Conservation (phyloP, 2,797 vertebrate species). For the Gambelia wislizenii region DNA sequence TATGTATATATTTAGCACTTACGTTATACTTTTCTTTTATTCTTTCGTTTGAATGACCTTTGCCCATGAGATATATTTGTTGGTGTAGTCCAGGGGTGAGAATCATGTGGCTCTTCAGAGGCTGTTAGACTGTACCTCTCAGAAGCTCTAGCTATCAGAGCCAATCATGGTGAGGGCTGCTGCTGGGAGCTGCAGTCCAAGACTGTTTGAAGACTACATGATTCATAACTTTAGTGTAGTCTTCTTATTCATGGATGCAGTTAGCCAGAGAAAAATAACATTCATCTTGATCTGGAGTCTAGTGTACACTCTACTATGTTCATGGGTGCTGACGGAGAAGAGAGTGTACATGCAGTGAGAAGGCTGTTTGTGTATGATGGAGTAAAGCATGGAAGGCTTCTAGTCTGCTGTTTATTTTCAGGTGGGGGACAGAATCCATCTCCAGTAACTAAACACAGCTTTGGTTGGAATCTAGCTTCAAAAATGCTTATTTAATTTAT, state of each 20-base stretch:
- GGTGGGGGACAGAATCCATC: background rate
- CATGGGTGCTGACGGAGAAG: no score
- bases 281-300: background rate
- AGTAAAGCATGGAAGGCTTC: background rate
- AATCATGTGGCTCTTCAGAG: no score
- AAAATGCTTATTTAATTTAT: background rate
- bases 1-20: conserved; percentile 48
- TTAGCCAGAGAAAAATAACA: conserved; percentile 39
- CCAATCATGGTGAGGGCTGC: no score
- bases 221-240: background rate
- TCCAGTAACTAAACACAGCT: background rate
- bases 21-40: conserved; percentile 28
- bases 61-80: conserved; percentile 38
- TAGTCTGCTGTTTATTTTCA: background rate
- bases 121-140: no score
- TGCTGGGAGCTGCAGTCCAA: no score
- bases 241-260: conserved; percentile 44
- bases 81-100: conserved; percentile 18
- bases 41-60: conserved; percentile 50
- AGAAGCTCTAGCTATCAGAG: no score
- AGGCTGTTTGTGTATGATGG: background rate
- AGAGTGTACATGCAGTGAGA: background rate
- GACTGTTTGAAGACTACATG: no score
- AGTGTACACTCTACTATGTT: background rate
- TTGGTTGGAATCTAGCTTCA: background rate